phyloP scores from a whole-genome alignment of 2,797 vertebrate species.

The Tolypeutes matacus region DNA sequence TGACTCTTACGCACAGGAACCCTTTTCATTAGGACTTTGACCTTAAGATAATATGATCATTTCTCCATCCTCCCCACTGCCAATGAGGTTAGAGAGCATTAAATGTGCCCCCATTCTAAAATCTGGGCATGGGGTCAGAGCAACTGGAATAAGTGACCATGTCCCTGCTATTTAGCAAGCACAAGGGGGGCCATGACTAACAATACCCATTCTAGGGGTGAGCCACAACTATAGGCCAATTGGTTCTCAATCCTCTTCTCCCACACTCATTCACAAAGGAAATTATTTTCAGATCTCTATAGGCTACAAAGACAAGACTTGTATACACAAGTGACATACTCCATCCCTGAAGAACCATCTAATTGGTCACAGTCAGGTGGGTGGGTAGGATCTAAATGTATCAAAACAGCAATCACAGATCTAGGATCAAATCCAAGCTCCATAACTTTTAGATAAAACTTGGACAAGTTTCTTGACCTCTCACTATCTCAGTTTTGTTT shows the following conservation, averaged over 20 bases:
- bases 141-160: not conserved
- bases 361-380: not conserved
- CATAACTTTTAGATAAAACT: not conserved
- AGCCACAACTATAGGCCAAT: not conserved
- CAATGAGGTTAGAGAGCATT: not conserved
- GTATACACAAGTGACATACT: not conserved
- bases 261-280: not conserved
- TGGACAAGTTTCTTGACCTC: not conserved
- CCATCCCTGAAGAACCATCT: not conserved
- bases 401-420: not conserved
- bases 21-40: not conserved
- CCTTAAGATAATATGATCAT: not conserved
- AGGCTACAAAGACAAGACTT: not conserved
- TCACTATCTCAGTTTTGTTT: not conserved
- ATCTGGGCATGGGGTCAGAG: not conserved
- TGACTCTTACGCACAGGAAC: not conserved
- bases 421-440: not conserved
- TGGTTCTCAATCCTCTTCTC: not conserved
- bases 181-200: not conserved
- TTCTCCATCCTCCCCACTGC: not conserved
- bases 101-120: not conserved
- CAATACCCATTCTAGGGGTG: not conserved
- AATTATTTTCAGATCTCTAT: not conserved
- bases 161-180: not conserved
- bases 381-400: accelerated